phyloP scores from a whole-genome alignment of 2,797 vertebrate species.

The Eleutherodactylus coqui region DNA sequence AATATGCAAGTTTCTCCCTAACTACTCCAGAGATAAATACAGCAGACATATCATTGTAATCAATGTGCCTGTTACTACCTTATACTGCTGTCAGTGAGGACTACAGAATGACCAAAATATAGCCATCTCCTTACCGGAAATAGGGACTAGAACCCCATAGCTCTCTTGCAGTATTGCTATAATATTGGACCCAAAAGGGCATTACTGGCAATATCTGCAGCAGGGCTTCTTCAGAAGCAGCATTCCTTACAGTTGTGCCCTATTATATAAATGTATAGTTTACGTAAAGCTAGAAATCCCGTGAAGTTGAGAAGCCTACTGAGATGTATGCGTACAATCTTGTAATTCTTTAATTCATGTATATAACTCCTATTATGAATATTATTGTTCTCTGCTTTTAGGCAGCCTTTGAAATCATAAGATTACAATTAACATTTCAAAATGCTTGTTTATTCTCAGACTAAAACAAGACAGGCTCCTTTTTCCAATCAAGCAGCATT shows the following conservation, averaged over 20 bases:
- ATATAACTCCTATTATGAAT: background rate
- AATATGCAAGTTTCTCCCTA: no score
- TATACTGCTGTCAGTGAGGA: no score
- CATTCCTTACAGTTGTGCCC: background rate
- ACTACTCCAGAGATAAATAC: no score
- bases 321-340: conserved; percentile 6
- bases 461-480: conserved; percentile 35
- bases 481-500: conserved; percentile 41
- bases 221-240: background rate
- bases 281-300: background rate
- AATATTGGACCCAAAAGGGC: background rate
- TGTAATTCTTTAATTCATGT: conserved; percentile 23
- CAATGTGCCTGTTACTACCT: no score
- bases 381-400: conserved; percentile 15
- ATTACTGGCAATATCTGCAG: background rate
- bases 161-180: background rate
- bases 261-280: background rate
- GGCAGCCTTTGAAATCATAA: conserved; percentile 29
- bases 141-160: background rate
- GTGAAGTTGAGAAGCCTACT: background rate
- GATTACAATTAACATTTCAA: conserved; percentile 28
- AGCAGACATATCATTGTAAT: no score
- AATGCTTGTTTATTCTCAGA: conserved; percentile 19
- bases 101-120: no score
- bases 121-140: background rate